Base-by-base conservation (phyloP, 2,113 vertebrate species). In the Chlorodrepanis virens region DNA sequence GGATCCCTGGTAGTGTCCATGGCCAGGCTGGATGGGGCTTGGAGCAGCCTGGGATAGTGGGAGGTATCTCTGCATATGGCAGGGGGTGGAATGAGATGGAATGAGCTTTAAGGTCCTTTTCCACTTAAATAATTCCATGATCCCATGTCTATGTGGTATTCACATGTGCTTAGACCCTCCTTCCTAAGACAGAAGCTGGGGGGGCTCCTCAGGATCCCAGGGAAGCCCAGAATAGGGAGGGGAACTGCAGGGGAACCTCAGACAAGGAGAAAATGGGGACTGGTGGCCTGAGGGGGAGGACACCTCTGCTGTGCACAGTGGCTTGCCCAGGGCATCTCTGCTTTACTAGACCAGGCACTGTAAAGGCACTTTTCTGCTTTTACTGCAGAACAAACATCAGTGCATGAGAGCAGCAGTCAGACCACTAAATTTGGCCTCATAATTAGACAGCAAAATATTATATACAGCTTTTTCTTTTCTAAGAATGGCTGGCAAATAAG, bases 41-140 rank as follows among this genome's bases (percentile, higher is more conserved):
- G 35, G 20, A 72, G 42, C 42, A 22, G 0, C 59, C 8, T 72
- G 42, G 31, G 6, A 3, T 0, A 15, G 18, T n/a, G 37, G 23
- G 0, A 52, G 10, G 3, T 33, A 50, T 23, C 67, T 42, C 50
- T 64, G 31, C 14, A 4, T 3, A 2, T 13, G 37, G 14, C 37
- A 33, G 12, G 11, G 11, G 1, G 1, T n/a, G 33, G 33, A 22
- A 56, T 22, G 35, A 8, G 0, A 7, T 0, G 0, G 10, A 19
- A 39, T 45, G 60, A 2, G 2, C 3, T 53, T 52, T 17, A 21
- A 39, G 5, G 6, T 21, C 6, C 24, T 8, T 68, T 53, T 10
- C 9, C 6, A 14, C 11, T 2, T 9, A 21, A 53, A 25, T 5
- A 20, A 31, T 28, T 25, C 45, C 12, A 4, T 25, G 28, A 39